phyloP scores from a whole-genome alignment of 1,140 invertebrate genomes.

The Brachionus sp. region DNA sequence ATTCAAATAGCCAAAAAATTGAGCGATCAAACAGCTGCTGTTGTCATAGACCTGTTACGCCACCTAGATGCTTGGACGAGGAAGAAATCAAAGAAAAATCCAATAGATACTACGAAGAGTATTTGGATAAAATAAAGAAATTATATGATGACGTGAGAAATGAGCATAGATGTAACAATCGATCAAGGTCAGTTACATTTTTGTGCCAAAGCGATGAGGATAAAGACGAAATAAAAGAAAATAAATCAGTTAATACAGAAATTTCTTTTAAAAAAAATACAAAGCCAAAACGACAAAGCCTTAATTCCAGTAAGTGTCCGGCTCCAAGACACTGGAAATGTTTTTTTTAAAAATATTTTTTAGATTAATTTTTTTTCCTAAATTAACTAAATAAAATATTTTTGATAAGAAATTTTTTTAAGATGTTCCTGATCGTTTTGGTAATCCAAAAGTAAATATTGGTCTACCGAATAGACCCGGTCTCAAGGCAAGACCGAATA shows the following conservation, averaged over 20 bases:
- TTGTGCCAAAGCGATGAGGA: not conserved
- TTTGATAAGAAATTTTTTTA: not conserved
- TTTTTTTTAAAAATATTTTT: not conserved
- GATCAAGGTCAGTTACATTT: not conserved
- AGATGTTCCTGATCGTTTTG: slow-evolving; percentile 28
- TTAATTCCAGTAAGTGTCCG: not conserved
- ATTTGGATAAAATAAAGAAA: not conserved
- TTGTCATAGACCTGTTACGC: not conserved
- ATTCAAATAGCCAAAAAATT: not conserved
- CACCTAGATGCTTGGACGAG: not conserved
- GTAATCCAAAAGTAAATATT: slow-evolving; percentile 34
- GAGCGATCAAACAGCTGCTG: not conserved
- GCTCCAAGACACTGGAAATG: slow-evolving; percentile 5
- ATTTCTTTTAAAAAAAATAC: not conserved
- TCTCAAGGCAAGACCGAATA: not conserved
- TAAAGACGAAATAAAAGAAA: not conserved
- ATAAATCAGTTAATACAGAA: not conserved
- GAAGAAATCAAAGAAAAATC: not conserved
- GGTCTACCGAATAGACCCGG: slow-evolving; percentile 2
- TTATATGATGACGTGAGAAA: slow-evolving; percentile 18
- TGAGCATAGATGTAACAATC: not conserved
- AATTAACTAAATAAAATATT: slow-evolving; percentile 8
- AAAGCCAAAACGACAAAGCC: not conserved
- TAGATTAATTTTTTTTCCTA: no score
- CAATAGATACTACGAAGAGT: not conserved